Percentiles rank a stretch among this genome's conserved stretches.
phyloP scores from a whole-genome alignment of 1,140 invertebrate genomes.

The Sipha flava region DNA sequence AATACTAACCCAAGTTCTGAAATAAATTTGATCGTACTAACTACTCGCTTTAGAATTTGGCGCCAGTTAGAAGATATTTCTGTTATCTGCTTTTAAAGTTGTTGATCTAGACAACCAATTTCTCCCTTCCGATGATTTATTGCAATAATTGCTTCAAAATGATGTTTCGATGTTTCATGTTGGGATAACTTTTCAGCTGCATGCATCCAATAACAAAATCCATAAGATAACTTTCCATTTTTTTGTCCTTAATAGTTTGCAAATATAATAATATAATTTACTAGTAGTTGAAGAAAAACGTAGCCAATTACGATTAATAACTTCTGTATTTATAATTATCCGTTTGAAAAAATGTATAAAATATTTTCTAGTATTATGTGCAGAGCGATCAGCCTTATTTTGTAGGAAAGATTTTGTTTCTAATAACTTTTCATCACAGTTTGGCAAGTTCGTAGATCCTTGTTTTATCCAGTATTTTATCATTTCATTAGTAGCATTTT shows the following conservation, averaged over 20 bases:
- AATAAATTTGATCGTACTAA: not conserved
- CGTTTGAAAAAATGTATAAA: not conserved
- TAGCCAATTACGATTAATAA: not conserved
- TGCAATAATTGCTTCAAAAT: not conserved
- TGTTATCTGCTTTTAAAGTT: not conserved
- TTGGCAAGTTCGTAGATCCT: not conserved
- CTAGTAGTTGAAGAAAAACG: not conserved
- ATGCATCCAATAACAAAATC: not conserved
- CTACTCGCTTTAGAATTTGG: not conserved
- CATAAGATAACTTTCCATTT: not conserved
- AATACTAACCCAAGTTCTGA: not conserved
- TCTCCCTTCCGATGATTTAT: not conserved
- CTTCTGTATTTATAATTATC: not conserved
- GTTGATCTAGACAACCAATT: not conserved
- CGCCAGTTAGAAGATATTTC: not conserved
- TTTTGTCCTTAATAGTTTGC: not conserved
- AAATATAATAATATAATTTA: not conserved
- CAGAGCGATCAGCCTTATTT: not conserved
- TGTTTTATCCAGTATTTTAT: not conserved
- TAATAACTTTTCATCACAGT: not conserved
- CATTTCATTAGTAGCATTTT: not conserved
- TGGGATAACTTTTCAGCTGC: constrained; percentile 52
- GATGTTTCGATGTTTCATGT: constrained; percentile 81
- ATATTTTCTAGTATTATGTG: not conserved
- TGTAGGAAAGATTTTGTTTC: not conserved